Conservation (phyloP, 2,797 vertebrate species). For the Denticeps clupeoides region DNA sequence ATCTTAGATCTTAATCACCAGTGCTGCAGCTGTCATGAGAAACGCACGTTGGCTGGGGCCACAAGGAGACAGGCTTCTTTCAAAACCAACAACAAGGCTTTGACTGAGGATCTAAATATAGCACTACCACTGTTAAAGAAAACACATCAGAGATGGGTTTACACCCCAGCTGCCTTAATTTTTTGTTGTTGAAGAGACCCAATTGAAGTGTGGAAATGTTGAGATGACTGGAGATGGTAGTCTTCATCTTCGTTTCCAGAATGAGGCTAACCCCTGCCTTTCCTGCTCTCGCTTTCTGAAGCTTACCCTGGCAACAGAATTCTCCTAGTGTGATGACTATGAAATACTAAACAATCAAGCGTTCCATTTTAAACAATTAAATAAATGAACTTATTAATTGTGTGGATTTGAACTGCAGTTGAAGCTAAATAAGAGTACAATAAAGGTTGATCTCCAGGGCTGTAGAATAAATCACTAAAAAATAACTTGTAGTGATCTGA, state of each 20-base stretch:
- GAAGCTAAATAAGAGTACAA: too few relatives aligned
- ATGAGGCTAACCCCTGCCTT: conserved; percentile 40
- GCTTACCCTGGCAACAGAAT: too few relatives aligned
- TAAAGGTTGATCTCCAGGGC: too few relatives aligned
- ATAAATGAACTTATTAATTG: too few relatives aligned
- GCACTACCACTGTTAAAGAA: conserved; percentile 46
- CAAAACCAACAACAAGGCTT: conserved; percentile 48
- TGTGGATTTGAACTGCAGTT: too few relatives aligned
- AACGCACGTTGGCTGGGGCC: conserved; percentile 28
- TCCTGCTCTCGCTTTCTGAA: conserved; percentile 14
- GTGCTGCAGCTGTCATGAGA: conserved; percentile 43
- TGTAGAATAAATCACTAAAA: too few relatives aligned
- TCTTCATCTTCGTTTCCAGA: conserved; percentile 42
- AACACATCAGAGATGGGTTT: background rate
- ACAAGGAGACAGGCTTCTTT: conserved; percentile 41
- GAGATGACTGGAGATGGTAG: conserved; percentile 35
- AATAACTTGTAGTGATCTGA: too few relatives aligned
- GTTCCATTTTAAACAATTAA: too few relatives aligned
- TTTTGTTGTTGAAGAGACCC: conserved; percentile 23
- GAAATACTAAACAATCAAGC: too few relatives aligned
- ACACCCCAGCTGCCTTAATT: conserved; percentile 4
- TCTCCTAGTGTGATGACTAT: too few relatives aligned
- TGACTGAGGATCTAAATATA: conserved; percentile 57
- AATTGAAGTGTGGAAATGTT: conserved; percentile 31
- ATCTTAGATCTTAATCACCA: conserved; percentile 41